phyloP scores from a whole-genome alignment of 2,888 invertebrate species.

The Athalia cordata region DNA sequence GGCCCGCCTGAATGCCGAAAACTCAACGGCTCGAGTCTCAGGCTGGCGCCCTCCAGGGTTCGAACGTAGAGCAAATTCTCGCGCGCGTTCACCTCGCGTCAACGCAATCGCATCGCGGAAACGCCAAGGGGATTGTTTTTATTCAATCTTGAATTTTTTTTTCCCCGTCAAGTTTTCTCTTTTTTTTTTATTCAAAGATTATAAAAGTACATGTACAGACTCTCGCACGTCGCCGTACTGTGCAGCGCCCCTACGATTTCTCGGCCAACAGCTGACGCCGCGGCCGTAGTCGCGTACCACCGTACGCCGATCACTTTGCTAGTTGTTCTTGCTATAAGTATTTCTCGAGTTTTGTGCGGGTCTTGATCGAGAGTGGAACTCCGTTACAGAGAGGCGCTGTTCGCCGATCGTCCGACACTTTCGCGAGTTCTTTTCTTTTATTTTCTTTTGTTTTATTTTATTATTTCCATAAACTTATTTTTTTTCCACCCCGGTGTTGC shows the following conservation, averaged over 20 bases:
- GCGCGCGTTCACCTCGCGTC: not conserved
- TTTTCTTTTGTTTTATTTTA: too few species aligned
- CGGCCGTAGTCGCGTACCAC: not conserved
- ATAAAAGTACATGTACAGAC: too few species aligned
- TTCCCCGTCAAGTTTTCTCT: too few species aligned
- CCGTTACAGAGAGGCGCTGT: too few species aligned
- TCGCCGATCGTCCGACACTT: too few species aligned
- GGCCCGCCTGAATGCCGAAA: slow-evolving; percentile 39
- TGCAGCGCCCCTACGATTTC: not conserved
- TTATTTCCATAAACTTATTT: too few species aligned
- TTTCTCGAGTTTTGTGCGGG: not conserved
- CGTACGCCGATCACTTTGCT: not conserved
- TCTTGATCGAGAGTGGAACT: not conserved
- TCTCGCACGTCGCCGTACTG: not conserved
- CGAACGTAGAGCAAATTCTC: slow-evolving; percentile 20
- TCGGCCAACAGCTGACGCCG: not conserved
- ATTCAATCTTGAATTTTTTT: too few species aligned
- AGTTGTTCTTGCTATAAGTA: not conserved
- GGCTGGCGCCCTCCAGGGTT: slow-evolving; percentile 42
- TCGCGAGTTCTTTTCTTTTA: too few species aligned
- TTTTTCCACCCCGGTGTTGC: too few species aligned
- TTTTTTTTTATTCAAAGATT: too few species aligned
- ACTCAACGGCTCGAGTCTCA: slow-evolving; percentile 30
- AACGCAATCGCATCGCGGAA: not conserved
- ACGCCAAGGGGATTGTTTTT: too few species aligned